These are phyloP conservation scores for Maniola jurtina DNA, from an alignment of 1,140 invertebrate species.

Conservation along the genomic window DNA sequence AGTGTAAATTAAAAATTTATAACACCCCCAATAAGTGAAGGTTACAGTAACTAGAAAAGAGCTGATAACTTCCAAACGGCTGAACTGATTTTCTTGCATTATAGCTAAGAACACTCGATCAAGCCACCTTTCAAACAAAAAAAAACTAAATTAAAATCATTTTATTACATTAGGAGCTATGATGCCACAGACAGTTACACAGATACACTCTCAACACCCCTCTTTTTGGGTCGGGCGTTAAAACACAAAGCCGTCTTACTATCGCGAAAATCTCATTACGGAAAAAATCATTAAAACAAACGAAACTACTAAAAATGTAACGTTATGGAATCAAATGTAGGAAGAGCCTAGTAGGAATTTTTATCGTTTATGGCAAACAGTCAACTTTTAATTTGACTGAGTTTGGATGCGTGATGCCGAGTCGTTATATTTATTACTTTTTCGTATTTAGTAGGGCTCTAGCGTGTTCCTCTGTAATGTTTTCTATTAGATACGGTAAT, in stretches of 20 bases:
- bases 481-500: conserved; percentile 51
- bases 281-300: conserved; percentile 28
- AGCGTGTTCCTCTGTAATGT: conserved; percentile 63
- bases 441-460: conserved; percentile 61
- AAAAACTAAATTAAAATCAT: too few species aligned
- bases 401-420: conserved; percentile 68
- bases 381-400: conserved; percentile 75
- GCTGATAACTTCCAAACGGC: too few species aligned
- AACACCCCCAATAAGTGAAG: too few species aligned
- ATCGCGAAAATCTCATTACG: conserved; percentile 16
- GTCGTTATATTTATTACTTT: conserved; percentile 74
- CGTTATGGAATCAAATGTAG: conserved; percentile 59
- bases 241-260: neutral
- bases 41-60: too few species aligned
- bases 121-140: too few species aligned
- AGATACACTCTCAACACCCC: too few species aligned
- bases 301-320: conserved; percentile 36
- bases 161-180: too few species aligned
- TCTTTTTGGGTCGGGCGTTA: neutral
- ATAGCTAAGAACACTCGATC: too few species aligned
- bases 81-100: too few species aligned
- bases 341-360: conserved; percentile 55
- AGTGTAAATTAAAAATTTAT: too few species aligned
- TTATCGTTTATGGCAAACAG: conserved; percentile 69
- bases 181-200: too few species aligned